Percentiles rank a stretch among this genome's conserved stretches.
These are phyloP conservation scores for Capromys pilorides DNA, from an alignment of 2,797 vertebrate genomes.

Conservation along the genomic window DNA sequence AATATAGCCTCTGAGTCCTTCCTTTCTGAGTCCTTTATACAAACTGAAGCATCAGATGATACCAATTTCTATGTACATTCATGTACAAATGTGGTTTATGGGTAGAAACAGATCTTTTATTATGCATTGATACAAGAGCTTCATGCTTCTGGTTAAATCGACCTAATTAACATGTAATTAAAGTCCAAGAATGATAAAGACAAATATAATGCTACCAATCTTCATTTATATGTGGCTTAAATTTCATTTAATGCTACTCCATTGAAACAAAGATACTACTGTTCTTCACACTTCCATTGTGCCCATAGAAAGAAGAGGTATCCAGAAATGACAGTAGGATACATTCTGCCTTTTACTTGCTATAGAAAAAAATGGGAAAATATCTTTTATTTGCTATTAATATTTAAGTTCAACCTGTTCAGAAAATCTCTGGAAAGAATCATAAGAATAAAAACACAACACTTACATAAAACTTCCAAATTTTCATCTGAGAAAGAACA, in stretches of 20 bases:
- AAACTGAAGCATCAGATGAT: slow-evolving; percentile 28
- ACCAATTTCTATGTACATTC: background rate
- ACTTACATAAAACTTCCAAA: background rate
- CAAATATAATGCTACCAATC: background rate
- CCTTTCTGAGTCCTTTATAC: slow-evolving; percentile 26
- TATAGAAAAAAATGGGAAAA: slow-evolving; percentile 17
- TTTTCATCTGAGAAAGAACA: slow-evolving; percentile 12
- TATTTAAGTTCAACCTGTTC: slow-evolving; percentile 20
- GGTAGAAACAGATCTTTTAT: slow-evolving; percentile 41
- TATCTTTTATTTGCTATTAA: background rate
- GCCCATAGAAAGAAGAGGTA: background rate
- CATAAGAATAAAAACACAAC: slow-evolving; percentile 24
- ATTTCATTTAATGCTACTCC: slow-evolving; percentile 31
- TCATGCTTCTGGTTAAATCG: background rate
- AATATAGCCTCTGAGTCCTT: slow-evolving; percentile 45
- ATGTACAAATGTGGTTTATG: background rate
- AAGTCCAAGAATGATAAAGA: slow-evolving; percentile 20
- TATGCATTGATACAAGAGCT: background rate
- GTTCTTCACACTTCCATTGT: background rate
- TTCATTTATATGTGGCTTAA: background rate
- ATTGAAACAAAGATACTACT: background rate
- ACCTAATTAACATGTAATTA: slow-evolving; percentile 14
- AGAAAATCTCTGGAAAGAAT: slow-evolving; percentile 20
- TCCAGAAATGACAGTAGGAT: background rate
- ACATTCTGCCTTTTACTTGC: slow-evolving; percentile 36